These are phyloP conservation scores for Dryobotodes eremita DNA, from an alignment of 2,888 invertebrate genomes.

Conservation along the genomic window DNA sequence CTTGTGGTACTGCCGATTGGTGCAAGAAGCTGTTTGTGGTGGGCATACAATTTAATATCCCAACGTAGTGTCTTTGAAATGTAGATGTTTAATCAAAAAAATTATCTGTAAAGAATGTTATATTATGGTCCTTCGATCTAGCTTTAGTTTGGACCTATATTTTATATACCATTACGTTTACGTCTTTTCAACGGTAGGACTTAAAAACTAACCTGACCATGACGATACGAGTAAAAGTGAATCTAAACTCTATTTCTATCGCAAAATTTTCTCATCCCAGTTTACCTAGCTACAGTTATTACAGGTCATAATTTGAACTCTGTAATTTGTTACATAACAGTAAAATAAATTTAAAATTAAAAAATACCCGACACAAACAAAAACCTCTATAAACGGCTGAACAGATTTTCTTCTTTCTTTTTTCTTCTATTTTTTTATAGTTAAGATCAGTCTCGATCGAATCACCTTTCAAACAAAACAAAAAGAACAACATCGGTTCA, in stretches of 20 bases:
- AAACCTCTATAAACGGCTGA: too few species aligned
- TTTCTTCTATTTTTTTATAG: too few species aligned
- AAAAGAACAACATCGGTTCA: too few species aligned
- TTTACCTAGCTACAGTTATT: slow-evolving; percentile 11
- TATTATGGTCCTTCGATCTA: neutral
- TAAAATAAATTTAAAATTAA: neutral
- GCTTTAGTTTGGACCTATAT: neutral
- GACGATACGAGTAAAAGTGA: slow-evolving; percentile 16
- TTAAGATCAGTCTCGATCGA: too few species aligned
- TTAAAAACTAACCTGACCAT: slow-evolving; percentile 5
- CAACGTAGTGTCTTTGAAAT: neutral
- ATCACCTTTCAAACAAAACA: too few species aligned
- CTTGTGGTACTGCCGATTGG: slow-evolving; percentile 81
- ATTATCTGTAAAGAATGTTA: neutral
- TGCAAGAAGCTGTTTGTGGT: slow-evolving; percentile 81
- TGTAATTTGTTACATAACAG: slow-evolving; percentile 26
- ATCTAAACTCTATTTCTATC: neutral
- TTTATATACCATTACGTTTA: neutral
- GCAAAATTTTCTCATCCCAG: slow-evolving; percentile 16
- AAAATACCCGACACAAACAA: too few species aligned
- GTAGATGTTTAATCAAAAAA: neutral
- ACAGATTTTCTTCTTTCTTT: too few species aligned
- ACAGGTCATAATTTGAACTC: slow-evolving; percentile 23
- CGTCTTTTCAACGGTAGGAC: neutral
- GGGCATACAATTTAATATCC: slow-evolving; percentile 15